Evolutionary conservation across 2,113 vertebrate species (phyloP).

Genomic region (Poecile atricapillus): DNA sequence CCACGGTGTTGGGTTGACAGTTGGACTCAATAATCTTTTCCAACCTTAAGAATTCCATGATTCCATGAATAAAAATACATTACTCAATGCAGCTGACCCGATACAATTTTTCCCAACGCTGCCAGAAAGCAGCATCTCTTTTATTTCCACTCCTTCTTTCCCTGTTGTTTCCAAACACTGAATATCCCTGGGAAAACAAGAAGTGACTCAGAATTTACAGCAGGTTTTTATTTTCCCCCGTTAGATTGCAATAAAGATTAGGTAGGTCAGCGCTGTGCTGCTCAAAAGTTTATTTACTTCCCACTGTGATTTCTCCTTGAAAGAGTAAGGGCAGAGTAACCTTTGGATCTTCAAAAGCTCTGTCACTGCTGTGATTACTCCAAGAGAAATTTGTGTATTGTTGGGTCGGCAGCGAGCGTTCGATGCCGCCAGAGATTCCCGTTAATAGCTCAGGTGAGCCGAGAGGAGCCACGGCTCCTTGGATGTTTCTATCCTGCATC

Average conservation of each 20-base stretch:
- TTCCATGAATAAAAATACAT: not conserved
- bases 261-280: not conserved
- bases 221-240: not conserved
- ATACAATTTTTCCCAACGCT: not conserved
- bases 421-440: slow-evolving; percentile 14
- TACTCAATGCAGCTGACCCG: not conserved
- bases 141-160: not conserved
- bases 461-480: not conserved
- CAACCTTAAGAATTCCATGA: not conserved
- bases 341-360: slow-evolving; percentile 46
- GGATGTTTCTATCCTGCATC: slow-evolving; percentile 25
- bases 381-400: slow-evolving; percentile 16
- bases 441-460: slow-evolving; percentile 36
- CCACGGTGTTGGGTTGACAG: rapidly evolving
- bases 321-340: slow-evolving; percentile 24
- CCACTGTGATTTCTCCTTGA: slow-evolving; percentile 39
- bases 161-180: not conserved
- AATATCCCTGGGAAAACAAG: not conserved
- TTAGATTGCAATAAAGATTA: not conserved
- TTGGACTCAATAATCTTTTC: not conserved
- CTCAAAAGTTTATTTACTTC: slow-evolving; percentile 51
- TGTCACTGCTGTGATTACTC: slow-evolving; percentile 37
- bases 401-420: slow-evolving; percentile 19
- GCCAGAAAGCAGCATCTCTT: not conserved
- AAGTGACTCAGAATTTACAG: not conserved